These are phyloP conservation scores for Aethina tumida DNA, from an alignment of 1,140 invertebrate genomes.

Conservation along the genomic window DNA sequence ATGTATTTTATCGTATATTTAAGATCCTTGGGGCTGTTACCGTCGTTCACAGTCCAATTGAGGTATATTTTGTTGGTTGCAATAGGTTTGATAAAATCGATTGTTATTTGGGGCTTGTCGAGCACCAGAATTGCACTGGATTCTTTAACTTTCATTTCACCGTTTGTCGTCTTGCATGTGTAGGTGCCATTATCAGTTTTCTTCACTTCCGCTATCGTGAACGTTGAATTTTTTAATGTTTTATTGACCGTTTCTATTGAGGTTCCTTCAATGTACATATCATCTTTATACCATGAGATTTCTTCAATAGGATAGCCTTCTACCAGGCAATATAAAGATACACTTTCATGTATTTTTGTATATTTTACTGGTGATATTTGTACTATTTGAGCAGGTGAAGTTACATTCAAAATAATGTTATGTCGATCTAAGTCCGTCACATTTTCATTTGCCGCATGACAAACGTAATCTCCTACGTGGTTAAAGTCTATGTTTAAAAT, in stretches of 20 bases:
- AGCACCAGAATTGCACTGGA: conserved; percentile 49
- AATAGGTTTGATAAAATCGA: conserved; percentile 66
- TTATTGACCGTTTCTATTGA: conserved; percentile 44
- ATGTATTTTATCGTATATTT: conserved; percentile 55
- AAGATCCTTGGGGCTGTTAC: conserved; percentile 56
- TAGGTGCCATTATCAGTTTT: conserved; percentile 61
- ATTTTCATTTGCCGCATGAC: conserved; percentile 35
- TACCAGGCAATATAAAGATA: conserved; percentile 43
- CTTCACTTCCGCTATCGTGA: conserved; percentile 43
- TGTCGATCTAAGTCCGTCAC: conserved; percentile 26
- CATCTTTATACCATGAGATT: conserved; percentile 48
- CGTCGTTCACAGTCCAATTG: conserved; percentile 73
- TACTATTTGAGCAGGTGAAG: conserved; percentile 38
- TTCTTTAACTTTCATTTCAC: conserved; percentile 31
- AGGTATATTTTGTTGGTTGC: conserved; percentile 63
- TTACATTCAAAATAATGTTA: conserved; percentile 35
- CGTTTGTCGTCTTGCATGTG: conserved; percentile 37
- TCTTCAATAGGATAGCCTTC: conserved; percentile 47
- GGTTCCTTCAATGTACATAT: conserved; percentile 36
- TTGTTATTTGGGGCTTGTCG: conserved; percentile 58
- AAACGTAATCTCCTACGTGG: conserved; percentile 41
- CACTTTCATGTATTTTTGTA: conserved; percentile 39
- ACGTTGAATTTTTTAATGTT: conserved; percentile 43
- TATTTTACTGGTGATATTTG: conserved; percentile 37
- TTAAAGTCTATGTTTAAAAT: conserved; percentile 35